Evolutionary conservation across 53 echinoderm and acorn worm species (phyloP), one percentile per base, ranked within the genome.

Genomic region (Crossaster papposus): DNA sequence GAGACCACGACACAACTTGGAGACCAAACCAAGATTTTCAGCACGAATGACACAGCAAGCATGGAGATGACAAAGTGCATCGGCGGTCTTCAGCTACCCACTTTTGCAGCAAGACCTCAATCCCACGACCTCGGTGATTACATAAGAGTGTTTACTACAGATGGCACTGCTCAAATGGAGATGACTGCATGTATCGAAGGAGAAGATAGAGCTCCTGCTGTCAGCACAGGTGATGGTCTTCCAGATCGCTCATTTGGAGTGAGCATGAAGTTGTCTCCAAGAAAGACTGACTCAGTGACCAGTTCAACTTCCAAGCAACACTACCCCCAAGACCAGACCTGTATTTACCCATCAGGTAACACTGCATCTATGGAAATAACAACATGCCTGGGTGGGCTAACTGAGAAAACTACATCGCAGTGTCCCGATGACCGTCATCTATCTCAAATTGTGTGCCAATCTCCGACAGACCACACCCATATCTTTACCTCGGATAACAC

Each of bases 1-100:
- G 76, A 75, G 18, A 35, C 53, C 44, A 24, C 34, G 32, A 70
- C 5, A 62, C 81, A 58, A 30, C 65, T 31, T 58, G 62, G 33
- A 53, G 86, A 86, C 26, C 30, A 44, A n/a, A 89, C 65, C 18
- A 79, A n/a, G 79, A 55, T 87, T 44, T 93, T 91, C 72, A 51
- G 63, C 34, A 35, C 89, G 1, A 87, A 71, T 0, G 79, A 91
- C 64, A 72, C 89, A 58, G 94, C 55, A 64, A 65, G 77, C 44
- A 93, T 91, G 91, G 91, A 91, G 28, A 85, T 91, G 85, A 91
- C 91, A 34, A 44, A 85, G 58, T 91, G 91, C 36, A 51, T 91
- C 55, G 64, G 78, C 1, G 88, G 79, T 65, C 90, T 81, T 72
- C 23, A 51, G 36, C 62, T 62, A 29, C 54, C 34, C 9, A 14